phyloP scores from a whole-genome alignment of 2,113 vertebrate species.

The Candoia aspera region DNA sequence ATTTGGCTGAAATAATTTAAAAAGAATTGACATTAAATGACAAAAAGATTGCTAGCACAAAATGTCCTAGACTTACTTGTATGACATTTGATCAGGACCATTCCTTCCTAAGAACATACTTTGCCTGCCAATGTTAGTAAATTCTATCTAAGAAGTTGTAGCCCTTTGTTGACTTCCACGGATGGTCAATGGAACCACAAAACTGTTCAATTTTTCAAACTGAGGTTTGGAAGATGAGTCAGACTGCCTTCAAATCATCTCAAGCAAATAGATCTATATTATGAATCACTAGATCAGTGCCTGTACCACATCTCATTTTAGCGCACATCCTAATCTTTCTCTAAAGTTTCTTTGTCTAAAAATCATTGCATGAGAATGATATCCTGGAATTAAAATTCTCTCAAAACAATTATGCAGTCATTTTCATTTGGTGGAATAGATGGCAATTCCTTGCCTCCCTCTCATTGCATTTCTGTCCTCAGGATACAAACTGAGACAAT shows the following conservation, averaged over 20 bases:
- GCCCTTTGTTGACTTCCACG: not conserved
- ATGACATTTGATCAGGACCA: not conserved
- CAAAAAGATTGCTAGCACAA: too few relatives aligned
- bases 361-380: slow-evolving; percentile 5
- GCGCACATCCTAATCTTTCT: not conserved
- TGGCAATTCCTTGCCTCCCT: slow-evolving; percentile 46
- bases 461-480: slow-evolving; percentile 53
- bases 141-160: not conserved
- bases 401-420: slow-evolving; percentile 20
- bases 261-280: not conserved
- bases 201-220: not conserved
- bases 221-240: not conserved
- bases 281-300: not conserved
- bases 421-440: slow-evolving; percentile 30
- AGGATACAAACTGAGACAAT: slow-evolving; percentile 41
- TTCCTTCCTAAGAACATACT: not conserved
- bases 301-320: not conserved
- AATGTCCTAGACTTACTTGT: too few relatives aligned
- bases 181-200: not conserved
- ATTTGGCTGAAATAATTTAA: too few relatives aligned
- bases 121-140: not conserved
- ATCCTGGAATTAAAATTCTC: slow-evolving; percentile 11
- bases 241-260: not conserved
- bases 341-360: not conserved
- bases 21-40: too few relatives aligned